Percentiles rank a stretch among this genome's conserved stretches.
These are phyloP conservation scores for Arnoldichthys spilopterus DNA, from an alignment of 2,797 vertebrate genomes.

Conservation along the genomic window DNA sequence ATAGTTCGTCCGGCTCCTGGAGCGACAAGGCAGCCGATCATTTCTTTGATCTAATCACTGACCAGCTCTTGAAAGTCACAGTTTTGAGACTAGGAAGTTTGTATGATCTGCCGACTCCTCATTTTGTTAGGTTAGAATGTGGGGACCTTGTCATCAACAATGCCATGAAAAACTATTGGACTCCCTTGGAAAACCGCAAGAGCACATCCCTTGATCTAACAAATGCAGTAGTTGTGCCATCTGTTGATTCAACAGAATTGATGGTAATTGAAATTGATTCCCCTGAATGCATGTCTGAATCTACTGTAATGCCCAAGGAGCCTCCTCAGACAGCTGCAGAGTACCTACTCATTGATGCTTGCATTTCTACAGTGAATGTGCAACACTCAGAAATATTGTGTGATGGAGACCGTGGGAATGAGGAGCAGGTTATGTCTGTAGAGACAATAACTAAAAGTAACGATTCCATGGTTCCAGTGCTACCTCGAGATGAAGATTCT, in stretches of 20 bases:
- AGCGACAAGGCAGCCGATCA: conserved; percentile 73
- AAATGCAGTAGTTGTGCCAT: neutral
- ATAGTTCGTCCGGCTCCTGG: conserved; percentile 78
- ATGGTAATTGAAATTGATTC: neutral
- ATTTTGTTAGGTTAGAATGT: conserved; percentile 77
- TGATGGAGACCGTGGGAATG: neutral
- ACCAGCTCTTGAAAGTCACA: conserved; percentile 80
- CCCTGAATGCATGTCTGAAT: neutral
- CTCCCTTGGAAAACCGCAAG: neutral
- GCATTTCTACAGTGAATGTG: neutral
- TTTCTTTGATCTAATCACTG: conserved; percentile 74
- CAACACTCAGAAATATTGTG: conserved; percentile 1
- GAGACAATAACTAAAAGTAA: neutral
- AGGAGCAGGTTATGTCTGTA: neutral
- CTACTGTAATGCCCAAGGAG: neutral
- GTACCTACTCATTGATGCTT: neutral
- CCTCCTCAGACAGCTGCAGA: neutral
- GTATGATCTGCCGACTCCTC: conserved; percentile 63
- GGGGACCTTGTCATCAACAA: conserved; percentile 80
- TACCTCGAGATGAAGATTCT: neutral
- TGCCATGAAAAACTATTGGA: conserved; percentile 79
- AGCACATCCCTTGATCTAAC: conserved; percentile 15
- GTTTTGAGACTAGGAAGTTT: conserved; percentile 67
- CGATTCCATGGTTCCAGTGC: neutral
- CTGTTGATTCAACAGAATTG: neutral